Base-by-base conservation (phyloP, 2,113 vertebrate genomes). In the Grantiella picta region DNA sequence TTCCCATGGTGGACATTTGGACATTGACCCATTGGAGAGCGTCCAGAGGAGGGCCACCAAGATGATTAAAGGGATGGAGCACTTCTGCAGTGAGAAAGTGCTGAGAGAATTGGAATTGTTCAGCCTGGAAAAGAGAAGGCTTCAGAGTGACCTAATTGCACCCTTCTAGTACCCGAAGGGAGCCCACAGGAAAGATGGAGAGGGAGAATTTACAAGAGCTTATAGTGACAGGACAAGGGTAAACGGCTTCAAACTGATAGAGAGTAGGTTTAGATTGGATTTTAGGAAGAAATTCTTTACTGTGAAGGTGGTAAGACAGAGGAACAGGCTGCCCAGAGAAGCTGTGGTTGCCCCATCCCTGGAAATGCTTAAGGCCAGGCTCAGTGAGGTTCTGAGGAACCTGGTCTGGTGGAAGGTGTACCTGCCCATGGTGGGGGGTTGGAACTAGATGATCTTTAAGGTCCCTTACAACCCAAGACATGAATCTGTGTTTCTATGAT, bases 341-440 rank as follows among this genome's bases (percentile, higher is more conserved):
- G 28, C 3, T 38, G 53, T 14, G 2, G 23, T 21, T 89, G 11
- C 3, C 9, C 11, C 7, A 18, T 12, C 31, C 18, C 47, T 54
- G 38, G 23, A 89, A 52, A 33, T 29, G 12, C 28, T 66, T 50
- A 59, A 68, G 27, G 17, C 35, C 17, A 22, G 61, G 21, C 15
- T 47, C 70, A n/a, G 31, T 35, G 29, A 11, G 13, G 14, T 5
- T 68, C 24, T 75, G 33, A 60, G 20, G 45, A 35, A 29, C 5
- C 6, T 40, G 29, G 17, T 68, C 17, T 47, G 22, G 29, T 35
- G n/a, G 45, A 66, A 75, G 5, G 3, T 53, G 19, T 25, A 11
- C 3, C 9, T 75, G 24, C 2, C 14, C 11, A 47, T 27, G 7
- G 11, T 4, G 11, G n/a, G 16, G 13, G 4, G 5, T 7, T 60